Base-by-base conservation (phyloP, 2,888 invertebrate genomes). In the Clivina fossor region DNA sequence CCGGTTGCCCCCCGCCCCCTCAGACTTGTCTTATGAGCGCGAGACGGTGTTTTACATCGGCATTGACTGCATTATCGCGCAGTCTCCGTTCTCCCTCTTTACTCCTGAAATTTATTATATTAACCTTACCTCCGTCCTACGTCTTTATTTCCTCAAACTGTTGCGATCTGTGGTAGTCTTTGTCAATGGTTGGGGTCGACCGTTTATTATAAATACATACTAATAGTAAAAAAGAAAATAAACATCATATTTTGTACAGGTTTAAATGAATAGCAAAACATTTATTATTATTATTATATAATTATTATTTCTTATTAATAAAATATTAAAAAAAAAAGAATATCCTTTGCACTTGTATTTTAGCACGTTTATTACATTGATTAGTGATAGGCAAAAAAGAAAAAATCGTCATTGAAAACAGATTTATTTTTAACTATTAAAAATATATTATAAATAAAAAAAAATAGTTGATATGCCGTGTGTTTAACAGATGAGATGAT, bases 191-290 rank as follows among this genome's bases (percentile, higher is more conserved):
- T 18, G 32, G 46, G 32, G 32, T 33, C 47, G 47, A 47, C 33
- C 33, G 47, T 47, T 44, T 44, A 28, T 44, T 24, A 24, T 7
- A 24, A 24, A 24, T 24, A 24, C 15, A 32, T 47, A 47, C 33
- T 33, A 32, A 47, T 47, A 37, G 38, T 38, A 43, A n/a, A n/a
- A n/a, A n/a, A n/a, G n/a, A n/a, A n/a, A n/a, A n/a, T n/a, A n/a
- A 46, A 46, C 54, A 54, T 54, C 54, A 54, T 54, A 54, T 54
- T 54, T 54, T 54, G 54, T 54, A 54, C 54, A 54, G 54, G 54
- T 54, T 44, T 37, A 54, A 54, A 54, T 43, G 44, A 54, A 37
- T 22, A 54, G 38, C 54, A 47, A 49, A 53, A 53, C 41, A 53
- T n/a, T n/a, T n/a, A n/a, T 53, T 43, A 53, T 51, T 38, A 49